Evolutionary conservation across 2,113 vertebrate genomes (phyloP).

Genomic region (Cebidichthys violaceus): DNA sequence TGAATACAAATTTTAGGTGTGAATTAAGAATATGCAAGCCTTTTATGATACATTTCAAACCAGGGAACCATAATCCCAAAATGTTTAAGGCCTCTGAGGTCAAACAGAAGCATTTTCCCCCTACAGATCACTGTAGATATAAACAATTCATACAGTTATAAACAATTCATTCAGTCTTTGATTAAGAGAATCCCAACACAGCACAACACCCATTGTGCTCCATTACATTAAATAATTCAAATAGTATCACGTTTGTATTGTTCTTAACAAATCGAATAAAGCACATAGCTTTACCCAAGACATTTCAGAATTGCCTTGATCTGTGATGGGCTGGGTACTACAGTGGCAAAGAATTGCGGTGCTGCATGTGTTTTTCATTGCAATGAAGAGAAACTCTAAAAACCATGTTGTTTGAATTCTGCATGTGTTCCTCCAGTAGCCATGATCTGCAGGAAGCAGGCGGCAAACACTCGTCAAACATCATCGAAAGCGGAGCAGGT

Average conservation of each 20-base stretch:
- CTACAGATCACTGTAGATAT: no score
- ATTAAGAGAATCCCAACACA: background rate
- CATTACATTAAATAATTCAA: background rate
- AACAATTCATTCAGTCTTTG: background rate
- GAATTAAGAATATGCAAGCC: background rate
- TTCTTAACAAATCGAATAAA: background rate
- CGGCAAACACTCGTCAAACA: background rate
- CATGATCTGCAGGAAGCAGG: background rate
- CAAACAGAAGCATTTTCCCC: background rate
- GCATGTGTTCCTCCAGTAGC: background rate
- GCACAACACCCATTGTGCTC: no score
- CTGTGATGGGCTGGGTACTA: background rate
- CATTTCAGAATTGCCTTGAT: background rate
- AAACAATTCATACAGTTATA: slow-evolving; percentile 1
- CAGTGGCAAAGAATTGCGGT: background rate
- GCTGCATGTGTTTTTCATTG: background rate
- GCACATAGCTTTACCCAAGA: background rate
- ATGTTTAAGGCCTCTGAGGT: background rate
- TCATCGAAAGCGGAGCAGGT: background rate
- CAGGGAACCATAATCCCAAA: background rate
- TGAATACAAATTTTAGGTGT: background rate
- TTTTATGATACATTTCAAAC: background rate
- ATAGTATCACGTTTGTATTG: background rate
- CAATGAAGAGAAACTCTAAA: background rate
- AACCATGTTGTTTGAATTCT: background rate